Percentiles rank a stretch among this genome's conserved stretches.
phyloP scores from a whole-genome alignment of 1,140 invertebrate genomes.

The Centruroides sculpturatus region DNA sequence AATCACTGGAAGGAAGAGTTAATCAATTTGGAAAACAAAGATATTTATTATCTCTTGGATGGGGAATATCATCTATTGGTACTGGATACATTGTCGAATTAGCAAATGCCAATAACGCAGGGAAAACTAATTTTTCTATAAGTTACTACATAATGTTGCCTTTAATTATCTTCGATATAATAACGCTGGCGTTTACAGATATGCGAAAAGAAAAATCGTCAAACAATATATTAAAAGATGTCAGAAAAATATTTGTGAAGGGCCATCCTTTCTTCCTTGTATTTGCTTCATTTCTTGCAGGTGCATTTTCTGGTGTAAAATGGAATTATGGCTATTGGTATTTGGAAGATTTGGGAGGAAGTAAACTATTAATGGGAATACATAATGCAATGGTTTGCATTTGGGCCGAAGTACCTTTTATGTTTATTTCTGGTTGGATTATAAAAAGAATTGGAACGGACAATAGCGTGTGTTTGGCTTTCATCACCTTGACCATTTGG shows the following conservation, averaged over 20 bases:
- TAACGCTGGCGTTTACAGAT: background rate
- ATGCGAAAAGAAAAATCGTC: slow-evolving; percentile 1
- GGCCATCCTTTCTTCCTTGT: background rate
- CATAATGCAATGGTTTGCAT: slow-evolving; percentile 36
- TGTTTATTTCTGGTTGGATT: slow-evolving; percentile 30
- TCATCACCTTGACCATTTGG: slow-evolving; percentile 55
- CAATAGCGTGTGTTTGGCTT: slow-evolving; percentile 62
- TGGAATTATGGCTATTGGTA: slow-evolving; percentile 60
- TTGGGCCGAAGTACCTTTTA: slow-evolving; percentile 27
- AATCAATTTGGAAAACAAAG: slow-evolving; percentile 2
- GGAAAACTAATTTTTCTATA: slow-evolving; percentile 10
- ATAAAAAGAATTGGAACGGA: slow-evolving; percentile 67
- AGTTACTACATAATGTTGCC: slow-evolving; percentile 3
- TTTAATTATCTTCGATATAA: background rate
- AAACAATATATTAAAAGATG: slow-evolving; percentile 3
- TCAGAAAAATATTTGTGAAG: background rate
- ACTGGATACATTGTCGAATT: slow-evolving; percentile 7
- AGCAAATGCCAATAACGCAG: slow-evolving; percentile 14
- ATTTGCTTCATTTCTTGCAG: slow-evolving; percentile 60
- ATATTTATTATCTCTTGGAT: slow-evolving; percentile 6
- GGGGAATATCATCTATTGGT: slow-evolving; percentile 3
- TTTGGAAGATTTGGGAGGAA: slow-evolving; percentile 18
- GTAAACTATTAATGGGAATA: slow-evolving; percentile 59
- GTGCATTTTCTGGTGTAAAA: slow-evolving; percentile 64
- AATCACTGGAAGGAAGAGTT: background rate